Evolutionary conservation across 2,888 invertebrate species (phyloP), one percentile per base, ranked within the genome.

Genomic region (Machimus rusticus): DNA sequence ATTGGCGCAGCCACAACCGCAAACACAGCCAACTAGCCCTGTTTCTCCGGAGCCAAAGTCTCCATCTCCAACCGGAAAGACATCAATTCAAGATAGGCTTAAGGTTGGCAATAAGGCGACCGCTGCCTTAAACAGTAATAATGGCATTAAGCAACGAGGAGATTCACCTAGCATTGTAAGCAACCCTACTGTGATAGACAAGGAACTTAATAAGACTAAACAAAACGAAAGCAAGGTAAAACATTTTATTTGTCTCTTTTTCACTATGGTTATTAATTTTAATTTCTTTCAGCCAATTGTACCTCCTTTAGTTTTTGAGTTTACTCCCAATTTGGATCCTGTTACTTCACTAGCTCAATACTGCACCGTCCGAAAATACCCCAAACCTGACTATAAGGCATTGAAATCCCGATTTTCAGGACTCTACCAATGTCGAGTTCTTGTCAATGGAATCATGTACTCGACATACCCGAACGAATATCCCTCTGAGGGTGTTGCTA

Each of bases 391-490:
- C 0, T 93, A 90, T 57, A 91, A 89, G 46, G 89, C 90, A 6
- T 88, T 91, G 16, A 90, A 89, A 86, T 90, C 90, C 9, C 90
- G 90, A 87, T 90, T 90, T 86, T 76, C 87, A 39, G 89, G 89
- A 23, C 89, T 89, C 8, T 74, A 90, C 31, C 90, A 91, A 78
- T 92, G 92, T 87, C 90, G 90, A 43, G 91, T 92, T 37, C 89
- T 89, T n/a, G 90, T 92, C 14, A 91, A 91, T 31, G 89, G 88
- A 16, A 89, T 77, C 5, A 90, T 91, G 6, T 92, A 90, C 88
- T 91, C 91, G 9, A 92, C 91, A 34, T 93, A 92, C 88, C 93
- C 93, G 0, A 89, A 91, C 78, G 92, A 91, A 86, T 91, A 90
- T 89, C 57, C 88, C 3, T 90, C 90, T 31, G 90, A 91, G 85